Base-by-base conservation (phyloP, 2,797 vertebrate species). In the Mormyrops boulengeri region DNA sequence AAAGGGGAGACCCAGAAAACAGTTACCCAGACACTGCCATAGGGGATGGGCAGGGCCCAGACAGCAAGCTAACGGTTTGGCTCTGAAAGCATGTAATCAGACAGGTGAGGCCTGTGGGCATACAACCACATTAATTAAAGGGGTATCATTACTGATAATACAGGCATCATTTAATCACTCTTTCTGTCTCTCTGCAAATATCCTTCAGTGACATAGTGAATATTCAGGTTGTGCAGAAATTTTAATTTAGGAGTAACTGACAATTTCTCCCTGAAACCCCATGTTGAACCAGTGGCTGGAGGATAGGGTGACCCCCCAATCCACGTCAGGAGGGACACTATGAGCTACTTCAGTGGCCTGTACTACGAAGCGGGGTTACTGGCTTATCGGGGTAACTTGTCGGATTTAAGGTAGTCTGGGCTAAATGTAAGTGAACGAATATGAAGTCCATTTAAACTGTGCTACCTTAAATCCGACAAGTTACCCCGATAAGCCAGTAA, bases 41-140 rank as follows among this genome's bases (percentile, higher is more conserved):
- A 85, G 90, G 90, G 90, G 89, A 91, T 88, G 38, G 88, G 88
- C 91, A 89, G 80, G 90, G 89, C 88, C 89, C 85, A 91, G 90
- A 89, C 88, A 90, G 80, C 41, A 12, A 41, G 17, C 47, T 11
- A 41, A 86, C 66, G 11, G 26, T 44, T 11, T 62, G 47, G 62
- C 47, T 52, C 55, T 89, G 57, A 89, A 80, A 66, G 41, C 88
- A 26, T 34, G 82, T 52, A 86, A 85, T 55, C 82, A 89, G 44
- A 86, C 82, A 62, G 57, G 77, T 22, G 86, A 49, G 34, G 26
- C 89, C 82, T 69, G 26, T 30, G 47, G 89, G 34, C 30, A 52
- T 38, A 52, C 57, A 50, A 38, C 7, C 38, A 26, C 19, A 49
- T 89, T 85, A 62, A 89, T 62, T 41, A 85, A 66, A 89, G 85